Percentiles rank a stretch among this genome's conserved stretches.
These are phyloP conservation scores for Caenorhabditis plicata DNA, from an alignment of 2,888 invertebrate species.

Conservation along the genomic window DNA sequence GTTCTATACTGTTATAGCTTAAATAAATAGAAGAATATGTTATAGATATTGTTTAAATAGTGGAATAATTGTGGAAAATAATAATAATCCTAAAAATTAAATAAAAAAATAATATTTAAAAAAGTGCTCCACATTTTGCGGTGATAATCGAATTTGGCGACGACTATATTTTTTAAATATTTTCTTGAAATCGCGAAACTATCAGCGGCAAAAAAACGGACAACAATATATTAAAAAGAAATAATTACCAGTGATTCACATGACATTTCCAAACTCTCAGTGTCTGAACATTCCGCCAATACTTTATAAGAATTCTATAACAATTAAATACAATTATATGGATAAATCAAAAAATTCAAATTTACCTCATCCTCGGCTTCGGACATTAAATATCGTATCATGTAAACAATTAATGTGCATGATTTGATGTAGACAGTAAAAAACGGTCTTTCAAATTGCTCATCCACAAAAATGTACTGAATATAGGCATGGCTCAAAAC, in stretches of 20 bases:
- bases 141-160: too few species aligned
- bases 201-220: too few species aligned
- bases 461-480: conserved; percentile 75
- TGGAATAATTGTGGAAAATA: too few species aligned
- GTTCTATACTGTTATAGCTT: too few species aligned
- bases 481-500: conserved; percentile 52
- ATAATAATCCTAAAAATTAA: too few species aligned
- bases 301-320: conserved; percentile 23
- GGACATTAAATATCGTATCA: conserved; percentile 73
- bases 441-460: conserved; percentile 87
- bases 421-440: conserved; percentile 93
- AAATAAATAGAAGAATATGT: too few species aligned
- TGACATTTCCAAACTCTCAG: conserved; percentile 21
- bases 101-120: too few species aligned
- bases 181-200: too few species aligned
- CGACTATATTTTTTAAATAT: too few species aligned
- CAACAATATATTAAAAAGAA: too few species aligned
- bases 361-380: conserved; percentile 12
- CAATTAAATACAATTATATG: not conserved
- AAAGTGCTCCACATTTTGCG: too few species aligned
- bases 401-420: conserved; percentile 87
- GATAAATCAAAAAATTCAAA: not conserved
- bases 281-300: conserved; percentile 12
- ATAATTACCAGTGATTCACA: conserved; percentile 24
- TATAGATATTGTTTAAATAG: too few species aligned